Evolutionary conservation across 2,113 vertebrate genomes (phyloP), one percentile per base, ranked within the genome.

Genomic region (Oophaga pumilio): DNA sequence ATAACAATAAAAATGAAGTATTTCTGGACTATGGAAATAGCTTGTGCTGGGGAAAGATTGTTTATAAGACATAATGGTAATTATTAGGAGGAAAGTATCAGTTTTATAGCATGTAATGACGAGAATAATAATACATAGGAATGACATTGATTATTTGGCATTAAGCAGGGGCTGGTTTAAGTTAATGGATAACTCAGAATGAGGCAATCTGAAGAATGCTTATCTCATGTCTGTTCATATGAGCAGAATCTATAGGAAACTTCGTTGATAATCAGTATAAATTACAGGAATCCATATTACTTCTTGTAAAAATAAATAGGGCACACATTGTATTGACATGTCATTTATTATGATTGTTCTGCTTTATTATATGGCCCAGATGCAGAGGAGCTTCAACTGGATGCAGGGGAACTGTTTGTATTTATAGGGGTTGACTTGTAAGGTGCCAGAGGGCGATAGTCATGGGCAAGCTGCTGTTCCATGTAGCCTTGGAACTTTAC

Each of bases 111-210:
- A 26, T 73, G 66, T 71, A 71, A 57, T 84, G 53, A 84, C 52
- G 71, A 18, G 49, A 56, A 84, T 8, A 56, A 84, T 8, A 73
- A 33, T 71, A 49, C 50, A 14, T 53, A 84, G 64, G 57, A 73
- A 71, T 71, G 43, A 83, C 82, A 83, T 83, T 83, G 64, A 53
- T 56, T 71, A 28, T 28, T 83, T 69, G 28, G 43, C n/a, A 52
- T 28, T 53, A 73, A 26, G 56, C 26, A 60, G 28, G 53, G 68
- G 69, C 17, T 33, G 52, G 33, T 59, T 73, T 84, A 84, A 33
- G 24, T 73, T 71, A 24, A 74, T 74, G 56, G 43, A 74, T 71
- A 71, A 66, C 24, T 43, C 10, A 43, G 24, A 80, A 80, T 43
- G 26, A 80, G 22, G 57, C 28, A 62, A 33, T 28, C 22, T 80